Evolutionary conservation across 2,888 invertebrate genomes (phyloP).

Genomic region (Torymus aiolomorphi): DNA sequence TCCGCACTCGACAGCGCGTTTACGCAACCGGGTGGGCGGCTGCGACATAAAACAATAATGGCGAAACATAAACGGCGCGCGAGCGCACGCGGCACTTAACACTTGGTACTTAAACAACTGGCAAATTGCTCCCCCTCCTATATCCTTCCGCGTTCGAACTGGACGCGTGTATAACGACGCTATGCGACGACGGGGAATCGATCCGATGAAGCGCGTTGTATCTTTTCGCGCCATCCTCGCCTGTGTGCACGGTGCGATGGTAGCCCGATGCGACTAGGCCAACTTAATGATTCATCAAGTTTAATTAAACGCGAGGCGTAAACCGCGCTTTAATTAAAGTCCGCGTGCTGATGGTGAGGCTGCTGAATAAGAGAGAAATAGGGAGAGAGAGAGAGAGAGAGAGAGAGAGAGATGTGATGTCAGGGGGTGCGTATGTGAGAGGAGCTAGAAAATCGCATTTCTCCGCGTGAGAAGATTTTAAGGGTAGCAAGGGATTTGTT

Average conservation of each 20-base stretch:
- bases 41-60: slow-evolving; percentile 75
- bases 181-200: slow-evolving; percentile 45
- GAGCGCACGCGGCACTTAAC: slow-evolving; percentile 74
- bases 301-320: slow-evolving; percentile 56
- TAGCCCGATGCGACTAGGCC: background rate
- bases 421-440: too few species aligned
- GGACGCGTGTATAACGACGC: slow-evolving; percentile 44
- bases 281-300: slow-evolving; percentile 57
- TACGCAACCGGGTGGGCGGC: slow-evolving; percentile 54
- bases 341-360: background rate
- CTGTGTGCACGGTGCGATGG: background rate
- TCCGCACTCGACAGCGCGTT: background rate
- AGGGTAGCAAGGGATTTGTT: too few species aligned
- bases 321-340: slow-evolving; percentile 53
- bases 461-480: too few species aligned
- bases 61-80: slow-evolving; percentile 75
- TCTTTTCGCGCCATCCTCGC: slow-evolving; percentile 34
- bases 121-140: slow-evolving; percentile 75
- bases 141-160: slow-evolving; percentile 68
- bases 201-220: slow-evolving; percentile 27
- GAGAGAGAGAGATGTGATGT: too few species aligned
- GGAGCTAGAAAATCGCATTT: too few species aligned
- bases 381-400: too few species aligned
- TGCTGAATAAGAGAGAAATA: too few species aligned
- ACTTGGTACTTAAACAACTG: slow-evolving; percentile 76